Evolutionary conservation across 2,888 invertebrate genomes (phyloP), one percentile per base, ranked within the genome.

Genomic region (Chydorus sphaericus): DNA sequence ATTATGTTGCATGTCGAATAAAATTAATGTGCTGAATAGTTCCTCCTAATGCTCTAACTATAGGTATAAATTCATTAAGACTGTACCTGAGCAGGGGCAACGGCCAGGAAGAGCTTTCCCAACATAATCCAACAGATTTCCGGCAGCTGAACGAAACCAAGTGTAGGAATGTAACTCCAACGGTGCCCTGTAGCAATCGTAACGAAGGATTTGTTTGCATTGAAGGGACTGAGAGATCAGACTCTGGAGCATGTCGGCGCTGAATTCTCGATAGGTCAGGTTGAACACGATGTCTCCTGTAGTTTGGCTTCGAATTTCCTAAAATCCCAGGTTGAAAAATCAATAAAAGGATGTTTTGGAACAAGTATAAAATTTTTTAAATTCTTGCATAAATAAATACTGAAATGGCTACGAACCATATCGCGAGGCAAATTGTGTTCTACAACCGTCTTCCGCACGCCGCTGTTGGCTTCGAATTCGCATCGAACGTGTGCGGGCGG

Each of bases 401-500:
- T 16, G 59, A 60, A 2, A 56, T 56, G 58, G 60, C 70, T 71
- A 62, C 53, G 73, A 64, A 79, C 79, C 62, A 88, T 83, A 76
- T 91, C 90, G 65, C 87, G 88, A 0, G 88, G 89, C 38, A 92
- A 70, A 71, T 91, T 91, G 66, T 91, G 91, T 66, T 90, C 89
- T 0, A 92, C 89, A 61, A 90, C 88, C 1, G 83, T 83, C 4
- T 84, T 85, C 61, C 90, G 90, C 0, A 87, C 86, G 23, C 64
- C 64, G 58, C 87, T 87, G 63, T 85, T 77, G 39, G 84, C 84
- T 66, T 88, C 89, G 67, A 93, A 93, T 67, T 90, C 87, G 67
- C 93, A 94, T 64, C 88, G 83, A 0, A 93, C 92, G 65, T 88
- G 83, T 0, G 90, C 88, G 0, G 92, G 92, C 3, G 91, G 89